These are phyloP conservation scores for Mus pahari DNA, from an alignment of 2,113 vertebrate species.

Conservation along the genomic window DNA sequence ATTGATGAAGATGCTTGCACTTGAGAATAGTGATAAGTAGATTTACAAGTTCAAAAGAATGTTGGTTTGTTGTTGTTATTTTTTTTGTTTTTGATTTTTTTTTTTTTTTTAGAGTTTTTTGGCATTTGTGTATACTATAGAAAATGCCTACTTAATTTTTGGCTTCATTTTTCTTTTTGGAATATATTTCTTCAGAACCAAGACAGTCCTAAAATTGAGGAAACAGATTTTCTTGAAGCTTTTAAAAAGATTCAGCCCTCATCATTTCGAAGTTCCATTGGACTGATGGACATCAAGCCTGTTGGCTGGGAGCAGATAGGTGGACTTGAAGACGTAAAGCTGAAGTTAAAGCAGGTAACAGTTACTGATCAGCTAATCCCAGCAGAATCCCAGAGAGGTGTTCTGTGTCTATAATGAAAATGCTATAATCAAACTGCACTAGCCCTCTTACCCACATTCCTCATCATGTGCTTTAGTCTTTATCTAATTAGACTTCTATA, in stretches of 20 bases:
- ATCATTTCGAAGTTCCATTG: constrained; percentile 91
- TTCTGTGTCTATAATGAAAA: neutral
- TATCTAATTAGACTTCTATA: neutral
- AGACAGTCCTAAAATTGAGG: constrained; percentile 78
- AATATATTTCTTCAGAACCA: constrained; percentile 85
- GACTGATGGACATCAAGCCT: constrained; percentile 90
- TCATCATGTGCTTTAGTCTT: neutral
- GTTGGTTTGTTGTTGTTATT: no score
- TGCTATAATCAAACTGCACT: neutral
- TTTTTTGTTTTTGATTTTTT: neutral
- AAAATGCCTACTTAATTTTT: constrained; percentile 19
- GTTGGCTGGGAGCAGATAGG: constrained; percentile 95
- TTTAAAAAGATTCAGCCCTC: constrained; percentile 93
- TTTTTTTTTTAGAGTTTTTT: neutral
- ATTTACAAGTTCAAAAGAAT: constrained; percentile 28
- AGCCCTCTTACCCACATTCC: neutral
- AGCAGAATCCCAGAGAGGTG: neutral
- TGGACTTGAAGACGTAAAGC: constrained; percentile 95
- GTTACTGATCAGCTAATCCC: neutral
- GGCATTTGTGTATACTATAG: neutral
- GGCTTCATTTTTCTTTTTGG: constrained; percentile 28
- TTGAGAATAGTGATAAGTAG: neutral
- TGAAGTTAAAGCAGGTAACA: constrained; percentile 93
- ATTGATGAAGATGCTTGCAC: constrained; percentile 4
- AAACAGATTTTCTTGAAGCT: constrained; percentile 91